A percentile compares a stretch with the other conserved stretches of the same genome.
Conservation (phyloP, 2,113 vertebrate genomes). For the Rhinolophus ferrumequinum region DNA sequence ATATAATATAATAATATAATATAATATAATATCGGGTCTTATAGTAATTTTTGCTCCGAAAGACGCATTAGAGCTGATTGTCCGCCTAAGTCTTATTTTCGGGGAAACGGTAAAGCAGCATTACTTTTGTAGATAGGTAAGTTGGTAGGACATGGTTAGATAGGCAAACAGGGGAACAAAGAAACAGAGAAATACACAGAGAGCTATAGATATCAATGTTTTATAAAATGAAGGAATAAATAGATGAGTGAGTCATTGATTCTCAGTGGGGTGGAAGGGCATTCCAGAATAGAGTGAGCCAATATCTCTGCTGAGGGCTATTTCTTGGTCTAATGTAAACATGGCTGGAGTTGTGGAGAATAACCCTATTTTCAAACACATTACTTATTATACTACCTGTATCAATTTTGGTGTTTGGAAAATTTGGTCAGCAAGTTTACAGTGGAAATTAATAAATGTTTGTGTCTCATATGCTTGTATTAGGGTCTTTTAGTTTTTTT, state of each 20-base stretch:
- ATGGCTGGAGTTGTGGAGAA: neutral
- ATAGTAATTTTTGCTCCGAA: no score
- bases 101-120: neutral
- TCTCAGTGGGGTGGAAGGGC: neutral
- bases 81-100: no score
- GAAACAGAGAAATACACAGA: neutral
- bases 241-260: neutral
- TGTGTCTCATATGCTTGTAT: neutral
- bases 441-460: neutral
- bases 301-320: neutral
- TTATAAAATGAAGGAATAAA: slow-evolving; percentile 1
- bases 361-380: slow-evolving; percentile 5
- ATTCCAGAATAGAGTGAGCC: neutral
- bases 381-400: neutral
- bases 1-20: no score
- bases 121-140: neutral
- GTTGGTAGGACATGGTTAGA: neutral
- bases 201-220: neutral
- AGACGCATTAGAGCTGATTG: no score
- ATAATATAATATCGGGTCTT: no score
- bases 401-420: neutral
- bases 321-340: neutral
- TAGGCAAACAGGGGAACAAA: neutral
- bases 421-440: neutral
- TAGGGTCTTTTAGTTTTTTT: neutral